Base-by-base conservation (phyloP, 1,140 invertebrate genomes). In the Panulirus ornatus region DNA sequence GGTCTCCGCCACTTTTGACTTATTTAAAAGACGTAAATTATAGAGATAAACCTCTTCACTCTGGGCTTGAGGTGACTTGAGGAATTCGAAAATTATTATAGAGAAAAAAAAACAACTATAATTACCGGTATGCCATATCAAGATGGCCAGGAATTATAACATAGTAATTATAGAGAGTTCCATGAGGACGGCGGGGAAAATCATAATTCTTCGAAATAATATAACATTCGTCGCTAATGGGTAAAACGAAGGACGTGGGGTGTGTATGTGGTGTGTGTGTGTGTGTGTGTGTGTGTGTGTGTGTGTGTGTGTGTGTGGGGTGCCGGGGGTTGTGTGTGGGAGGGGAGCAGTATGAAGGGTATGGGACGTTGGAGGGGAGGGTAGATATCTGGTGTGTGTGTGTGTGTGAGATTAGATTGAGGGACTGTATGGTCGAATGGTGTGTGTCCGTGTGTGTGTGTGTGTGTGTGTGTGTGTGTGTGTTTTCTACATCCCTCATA, bases 21-120 rank as follows among this genome's bases (percentile, higher is more conserved):
- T 89, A 76, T 89, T 89, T 84, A 89, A 89, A 84, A 75, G 87
- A 89, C 87, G 75, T 58, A 89, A 81, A 89, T 89, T 89, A 84
- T 84, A 89, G 78, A 40, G 66, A 84, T 89, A 89, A 89, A 89
- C 70, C 58, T 36, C 63, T 84, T 40, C 11, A 81, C 40, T 73
- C 87, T 42, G 63, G 44, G 81, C 42, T 81, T 47, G 42, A 42
- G 63, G 47, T 54, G 66, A 82, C 66, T 89, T 84, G 73, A 44
- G 36, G 78, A 36, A 81, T 81, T 27, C 58, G 54, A 58, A 83
- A 38, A 58, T 40, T 58, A 86, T 71, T 78, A 58, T 30, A 66
- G 54, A 54, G 54, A 82, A 38, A 83, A 71, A 89, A 88, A 71
- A 89, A 82, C 47, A n/a, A n/a, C n/a, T n/a, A 58, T 89, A 89